Conservation (phyloP, 2,797 vertebrate genomes). For the Scyliorhinus canicula region DNA sequence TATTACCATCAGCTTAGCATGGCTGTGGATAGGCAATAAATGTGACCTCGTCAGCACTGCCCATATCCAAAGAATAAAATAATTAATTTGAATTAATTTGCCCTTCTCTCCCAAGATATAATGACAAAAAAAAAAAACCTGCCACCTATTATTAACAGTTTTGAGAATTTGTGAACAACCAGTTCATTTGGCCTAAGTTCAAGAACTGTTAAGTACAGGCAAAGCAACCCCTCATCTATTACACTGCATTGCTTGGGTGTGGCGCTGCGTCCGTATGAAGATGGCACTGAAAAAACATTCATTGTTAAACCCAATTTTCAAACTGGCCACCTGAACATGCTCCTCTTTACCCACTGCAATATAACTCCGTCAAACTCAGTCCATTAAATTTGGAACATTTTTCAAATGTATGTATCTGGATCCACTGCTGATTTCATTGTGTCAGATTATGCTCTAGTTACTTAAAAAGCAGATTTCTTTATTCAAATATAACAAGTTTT, state of each 20-base stretch:
- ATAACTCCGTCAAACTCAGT: not conserved
- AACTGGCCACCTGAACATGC: not conserved
- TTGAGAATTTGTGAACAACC: not conserved
- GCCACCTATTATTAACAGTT: too few relatives aligned
- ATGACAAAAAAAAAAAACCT: too few relatives aligned
- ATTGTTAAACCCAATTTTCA: not conserved
- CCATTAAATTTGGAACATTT: not conserved
- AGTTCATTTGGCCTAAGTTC: not conserved
- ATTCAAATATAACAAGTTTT: not conserved
- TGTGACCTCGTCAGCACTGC: not conserved
- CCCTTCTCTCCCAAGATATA: too few relatives aligned
- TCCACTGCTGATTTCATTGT: not conserved
- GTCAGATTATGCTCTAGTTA: not conserved
- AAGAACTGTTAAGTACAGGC: not conserved
- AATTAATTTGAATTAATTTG: not conserved
- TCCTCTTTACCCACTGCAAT: not conserved
- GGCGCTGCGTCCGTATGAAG: not conserved
- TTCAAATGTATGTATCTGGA: not conserved
- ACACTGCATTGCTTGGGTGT: not conserved
- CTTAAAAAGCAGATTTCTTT: not conserved
- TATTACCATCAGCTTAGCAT: not conserved
- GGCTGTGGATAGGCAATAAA: not conserved
- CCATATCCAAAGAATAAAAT: not conserved
- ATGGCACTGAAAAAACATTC: not conserved
- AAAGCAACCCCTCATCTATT: not conserved